Evolutionary conservation across 2,888 invertebrate species (phyloP), one percentile per base, ranked within the genome.

Genomic region (Apocheima hispidaria): DNA sequence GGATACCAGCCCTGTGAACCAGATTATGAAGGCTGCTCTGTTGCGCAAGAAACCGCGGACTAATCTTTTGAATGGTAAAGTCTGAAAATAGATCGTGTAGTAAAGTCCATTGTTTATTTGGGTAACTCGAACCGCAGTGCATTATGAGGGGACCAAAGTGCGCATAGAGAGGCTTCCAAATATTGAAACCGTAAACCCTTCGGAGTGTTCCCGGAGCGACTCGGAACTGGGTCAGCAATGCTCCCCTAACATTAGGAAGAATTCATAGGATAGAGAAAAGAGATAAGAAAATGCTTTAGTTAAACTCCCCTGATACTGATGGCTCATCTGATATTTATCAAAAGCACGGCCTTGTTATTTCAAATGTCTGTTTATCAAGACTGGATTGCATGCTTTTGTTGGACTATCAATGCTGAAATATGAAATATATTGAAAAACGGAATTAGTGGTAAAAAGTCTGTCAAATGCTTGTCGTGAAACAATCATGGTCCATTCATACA

Each of bases 111-210:
- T 78, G 70, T 75, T 78, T 77, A 68, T 67, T 60, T 58, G 49
- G 56, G 68, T 72, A 72, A 78, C 68, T 71, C 23, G 68, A 79
- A 66, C 66, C 68, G 60, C 69, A 76, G 69, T 78, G 77, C 74
- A 77, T 76, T 75, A 76, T 74, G 73, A 74, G 70, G 73, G 68
- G 66, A 67, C 68, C 74, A 69, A 74, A 75, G 76, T 75, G 76
- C 70, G 72, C 76, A 73, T 72, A 73, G 74, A 74, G 75, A 76
- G 76, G 72, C 75, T 78, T 74, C 81, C 84, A 81, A 88, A 88
- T 88, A 90, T 90, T 87, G 88, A 86, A 91, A 89, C 84, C 83
- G 80, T 89, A 88, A 88, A 89, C 88, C 88, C 83, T 84, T 84
- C 79, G 73, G 76, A 76, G 80, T 77, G 83, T 83, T 87, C 85